These are phyloP conservation scores for Oscheius sp. DNA, from an alignment of 2,888 invertebrate genomes.

Conservation along the genomic window DNA sequence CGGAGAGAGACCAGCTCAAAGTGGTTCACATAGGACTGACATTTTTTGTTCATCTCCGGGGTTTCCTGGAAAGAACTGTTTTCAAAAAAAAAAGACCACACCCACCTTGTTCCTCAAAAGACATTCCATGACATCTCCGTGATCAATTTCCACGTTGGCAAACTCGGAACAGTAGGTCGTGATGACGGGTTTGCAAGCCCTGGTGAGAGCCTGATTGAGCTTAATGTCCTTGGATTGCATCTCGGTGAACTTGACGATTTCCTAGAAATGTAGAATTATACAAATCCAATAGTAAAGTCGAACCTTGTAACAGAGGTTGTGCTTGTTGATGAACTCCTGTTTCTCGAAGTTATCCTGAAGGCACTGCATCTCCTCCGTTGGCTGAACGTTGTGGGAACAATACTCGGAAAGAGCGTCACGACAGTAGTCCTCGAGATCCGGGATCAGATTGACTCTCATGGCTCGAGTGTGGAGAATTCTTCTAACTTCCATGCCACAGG, in stretches of 20 bases:
- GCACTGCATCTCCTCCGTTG: conserved; percentile 84
- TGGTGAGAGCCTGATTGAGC: conserved; percentile 87
- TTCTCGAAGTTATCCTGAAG: conserved; percentile 81
- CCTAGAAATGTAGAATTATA: conserved; percentile 67
- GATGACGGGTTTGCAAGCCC: conserved; percentile 85
- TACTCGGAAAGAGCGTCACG: conserved; percentile 85
- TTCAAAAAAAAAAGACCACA: not conserved
- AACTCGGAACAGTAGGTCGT: conserved; percentile 80
- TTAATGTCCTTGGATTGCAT: conserved; percentile 88
- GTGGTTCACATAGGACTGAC: conserved; percentile 89
- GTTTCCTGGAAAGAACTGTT: conserved; percentile 38
- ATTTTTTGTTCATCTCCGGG: conserved; percentile 52
- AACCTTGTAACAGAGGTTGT: conserved; percentile 79
- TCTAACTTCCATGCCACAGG: conserved; percentile 82
- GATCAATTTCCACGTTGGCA: conserved; percentile 77
- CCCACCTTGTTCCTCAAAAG: conserved; percentile 88
- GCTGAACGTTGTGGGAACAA: conserved; percentile 82
- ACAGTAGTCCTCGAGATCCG: conserved; percentile 91
- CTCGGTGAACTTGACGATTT: conserved; percentile 87
- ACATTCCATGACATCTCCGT: conserved; percentile 93
- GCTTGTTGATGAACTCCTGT: conserved; percentile 67
- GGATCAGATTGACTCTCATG: conserved; percentile 89
- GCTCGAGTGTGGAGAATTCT: conserved; percentile 93
- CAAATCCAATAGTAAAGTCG: not conserved
- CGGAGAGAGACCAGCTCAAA: conserved; percentile 93